Evolutionary conservation across 2,888 invertebrate species (phyloP).

Genomic region (Choreutis nemorana): DNA sequence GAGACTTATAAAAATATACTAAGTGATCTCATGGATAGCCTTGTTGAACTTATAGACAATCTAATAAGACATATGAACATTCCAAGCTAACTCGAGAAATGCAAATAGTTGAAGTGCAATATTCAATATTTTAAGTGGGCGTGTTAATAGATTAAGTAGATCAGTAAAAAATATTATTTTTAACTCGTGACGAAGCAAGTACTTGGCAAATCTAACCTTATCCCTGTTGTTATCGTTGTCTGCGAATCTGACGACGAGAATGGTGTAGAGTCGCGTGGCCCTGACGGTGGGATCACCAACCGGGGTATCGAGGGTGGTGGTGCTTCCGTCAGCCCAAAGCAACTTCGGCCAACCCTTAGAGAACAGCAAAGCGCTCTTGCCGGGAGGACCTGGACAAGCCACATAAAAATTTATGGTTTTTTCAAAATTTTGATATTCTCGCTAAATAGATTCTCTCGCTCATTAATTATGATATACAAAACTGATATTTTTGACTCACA

Average conservation of each 20-base stretch:
- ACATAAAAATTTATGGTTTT: constrained; percentile 6
- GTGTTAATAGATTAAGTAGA: no score
- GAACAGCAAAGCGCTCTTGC: constrained; percentile 56
- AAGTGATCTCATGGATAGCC: neutral
- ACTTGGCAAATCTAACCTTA: constrained; percentile 25
- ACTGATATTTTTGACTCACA: no score
- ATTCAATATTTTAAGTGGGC: no score
- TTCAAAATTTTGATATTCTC: no score
- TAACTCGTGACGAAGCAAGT: no score
- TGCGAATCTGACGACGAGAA: constrained; percentile 49
- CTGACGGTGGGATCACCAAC: constrained; percentile 50
- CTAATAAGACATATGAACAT: neutral
- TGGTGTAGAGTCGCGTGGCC: constrained; percentile 44
- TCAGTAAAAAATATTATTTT: no score
- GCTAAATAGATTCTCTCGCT: no score
- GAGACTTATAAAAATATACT: no score
- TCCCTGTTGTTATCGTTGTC: constrained; percentile 37
- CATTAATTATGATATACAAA: no score
- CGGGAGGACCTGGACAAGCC: constrained; percentile 39
- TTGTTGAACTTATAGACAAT: neutral
- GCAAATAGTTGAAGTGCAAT: no score
- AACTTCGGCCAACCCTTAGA: constrained; percentile 62
- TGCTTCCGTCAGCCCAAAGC: constrained; percentile 32
- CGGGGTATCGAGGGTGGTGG: constrained; percentile 32
- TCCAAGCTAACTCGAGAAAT: no score